Evolutionary conservation across 2,888 invertebrate genomes (phyloP), one percentile per base, ranked within the genome.

Genomic region (Thelaira solivaga): DNA sequence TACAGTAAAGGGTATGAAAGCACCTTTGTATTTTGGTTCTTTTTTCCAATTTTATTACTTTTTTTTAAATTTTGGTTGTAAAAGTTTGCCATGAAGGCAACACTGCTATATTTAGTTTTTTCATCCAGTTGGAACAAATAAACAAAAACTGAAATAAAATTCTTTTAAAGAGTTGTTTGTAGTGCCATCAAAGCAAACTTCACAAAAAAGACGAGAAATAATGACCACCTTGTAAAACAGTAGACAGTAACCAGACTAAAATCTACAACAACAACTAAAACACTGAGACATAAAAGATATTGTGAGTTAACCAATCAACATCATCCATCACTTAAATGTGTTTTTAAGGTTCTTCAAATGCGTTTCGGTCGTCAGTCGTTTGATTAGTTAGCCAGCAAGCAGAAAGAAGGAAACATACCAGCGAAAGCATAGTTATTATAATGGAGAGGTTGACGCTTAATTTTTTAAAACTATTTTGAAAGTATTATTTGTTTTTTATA

Each of bases 191-290:
- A 59, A 74, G 57, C 22, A 47, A 61, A 31, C 8, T 55, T 47
- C 47, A 39, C 31, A 53, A 49, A 64, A 80, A 75, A 84, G 83
- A 84, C 80, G 80, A 64, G 62, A 20, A 84, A 84, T 86, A 87
- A 86, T 86, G 87, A 85, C 86, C 86, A 84, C 82, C 82, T 85
- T 84, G 84, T 81, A 83, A 82, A 80, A 81, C 73, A 78, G 85
- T 83, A 86, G 86, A 86, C 86, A 86, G 85, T 83, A 84, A 85
- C 84, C 86, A 86, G 86, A 86, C 87, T 78, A 61, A 26, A 49
- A 34, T 11, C 20, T 26, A 53, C 51, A 61, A 41, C 67, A 82
- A 76, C 51, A 59, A 47, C 29, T 43, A 18, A 61, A 36, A 65
- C 57, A 20, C 65, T 31, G 59, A 31, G 16, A 43, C 36, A 26